phyloP scores from a whole-genome alignment of 2,888 invertebrate genomes.

The Oasisia sp. region DNA sequence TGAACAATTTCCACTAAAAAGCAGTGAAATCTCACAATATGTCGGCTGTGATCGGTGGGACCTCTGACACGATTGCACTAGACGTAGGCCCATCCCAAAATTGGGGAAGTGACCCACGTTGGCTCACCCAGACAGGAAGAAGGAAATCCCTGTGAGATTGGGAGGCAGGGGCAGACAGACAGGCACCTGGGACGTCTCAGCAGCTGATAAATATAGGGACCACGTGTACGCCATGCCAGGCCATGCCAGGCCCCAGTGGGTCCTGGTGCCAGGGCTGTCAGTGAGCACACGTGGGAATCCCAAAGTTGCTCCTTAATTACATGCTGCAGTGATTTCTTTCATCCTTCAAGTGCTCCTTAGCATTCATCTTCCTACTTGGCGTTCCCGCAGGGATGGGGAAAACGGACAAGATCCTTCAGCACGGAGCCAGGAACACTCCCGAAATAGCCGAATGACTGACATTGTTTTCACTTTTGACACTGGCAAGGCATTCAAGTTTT shows the following conservation, averaged over 20 bases:
- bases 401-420: not conserved
- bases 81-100: not conserved
- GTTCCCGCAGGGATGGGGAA: not conserved
- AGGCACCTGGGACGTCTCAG: not conserved
- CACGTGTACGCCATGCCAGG: not conserved
- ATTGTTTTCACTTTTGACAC: not conserved
- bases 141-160: not conserved
- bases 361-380: not conserved
- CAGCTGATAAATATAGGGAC: not conserved
- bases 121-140: not conserved
- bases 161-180: not conserved
- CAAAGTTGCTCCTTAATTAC: not conserved
- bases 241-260: not conserved
- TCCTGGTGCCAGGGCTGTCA: not conserved
- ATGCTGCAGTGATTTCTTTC: slow-evolving; percentile 10
- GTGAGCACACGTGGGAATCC: not conserved
- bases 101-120: not conserved
- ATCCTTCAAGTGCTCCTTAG: not conserved
- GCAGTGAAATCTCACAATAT: too few species aligned
- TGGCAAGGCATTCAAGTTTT: not conserved
- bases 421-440: not conserved
- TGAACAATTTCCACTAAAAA: too few species aligned
- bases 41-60: not conserved
- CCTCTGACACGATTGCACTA: not conserved
- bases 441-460: not conserved